Conservation (phyloP, 2,888 invertebrate species). For the Polydrusus tereticollis region DNA sequence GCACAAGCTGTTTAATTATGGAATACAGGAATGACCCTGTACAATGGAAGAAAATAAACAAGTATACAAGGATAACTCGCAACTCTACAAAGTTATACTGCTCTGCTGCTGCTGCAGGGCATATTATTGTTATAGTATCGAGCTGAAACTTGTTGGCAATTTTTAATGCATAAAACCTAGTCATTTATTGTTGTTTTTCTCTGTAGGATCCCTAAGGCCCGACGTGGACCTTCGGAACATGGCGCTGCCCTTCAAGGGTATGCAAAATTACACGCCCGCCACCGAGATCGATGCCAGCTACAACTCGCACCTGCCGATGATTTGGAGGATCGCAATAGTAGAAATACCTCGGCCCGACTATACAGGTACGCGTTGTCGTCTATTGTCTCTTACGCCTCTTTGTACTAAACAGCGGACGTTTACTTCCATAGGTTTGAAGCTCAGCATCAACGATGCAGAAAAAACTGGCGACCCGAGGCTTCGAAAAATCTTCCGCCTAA, state of each 20-base stretch:
- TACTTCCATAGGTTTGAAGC: slow-evolving; percentile 71
- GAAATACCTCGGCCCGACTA: slow-evolving; percentile 83
- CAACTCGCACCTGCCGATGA: slow-evolving; percentile 81
- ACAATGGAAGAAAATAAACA: no score
- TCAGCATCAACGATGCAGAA: slow-evolving; percentile 78
- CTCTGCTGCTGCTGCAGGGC: no score
- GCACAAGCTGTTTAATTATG: no score
- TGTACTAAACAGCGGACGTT: neutral
- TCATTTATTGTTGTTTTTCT: no score
- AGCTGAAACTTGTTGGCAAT: no score
- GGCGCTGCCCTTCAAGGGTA: slow-evolving; percentile 81
- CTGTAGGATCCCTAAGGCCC: slow-evolving; percentile 66
- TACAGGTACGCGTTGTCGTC: slow-evolving; percentile 60
- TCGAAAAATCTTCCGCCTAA: slow-evolving; percentile 79
- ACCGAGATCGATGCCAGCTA: slow-evolving; percentile 89
- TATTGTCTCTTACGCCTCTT: no score
- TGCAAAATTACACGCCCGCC: slow-evolving; percentile 85
- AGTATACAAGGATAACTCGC: no score
- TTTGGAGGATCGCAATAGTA: slow-evolving; percentile 73
- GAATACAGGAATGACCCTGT: no score
- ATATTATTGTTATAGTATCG: no score
- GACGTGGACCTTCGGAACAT: slow-evolving; percentile 83
- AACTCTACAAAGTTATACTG: no score
- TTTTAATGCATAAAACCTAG: no score
- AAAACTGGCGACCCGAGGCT: slow-evolving; percentile 83